Conservation (phyloP, 1,140 invertebrate species). For the Myzus persicae region DNA sequence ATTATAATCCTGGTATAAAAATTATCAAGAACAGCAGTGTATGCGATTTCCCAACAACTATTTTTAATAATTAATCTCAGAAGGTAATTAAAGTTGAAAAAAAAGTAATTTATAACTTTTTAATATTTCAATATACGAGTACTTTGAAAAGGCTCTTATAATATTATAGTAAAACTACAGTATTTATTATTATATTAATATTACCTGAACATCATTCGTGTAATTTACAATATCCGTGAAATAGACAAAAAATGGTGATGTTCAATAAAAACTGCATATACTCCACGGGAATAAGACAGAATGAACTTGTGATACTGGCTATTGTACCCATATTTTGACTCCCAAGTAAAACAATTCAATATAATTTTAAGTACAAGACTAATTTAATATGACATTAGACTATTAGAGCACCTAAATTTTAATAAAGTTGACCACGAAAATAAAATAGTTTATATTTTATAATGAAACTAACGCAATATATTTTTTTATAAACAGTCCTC, state of each 20-base stretch:
- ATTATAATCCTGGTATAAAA: neutral
- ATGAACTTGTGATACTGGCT: neutral
- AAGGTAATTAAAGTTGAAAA: neutral
- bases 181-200: neutral
- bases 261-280: neutral
- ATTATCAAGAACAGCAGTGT: neutral
- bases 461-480: neutral
- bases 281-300: neutral
- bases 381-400: neutral
- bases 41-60: neutral
- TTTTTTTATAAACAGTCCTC: conserved; percentile 20
- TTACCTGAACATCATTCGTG: too few species aligned
- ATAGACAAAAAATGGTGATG: neutral
- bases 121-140: neutral
- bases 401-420: too few species aligned
- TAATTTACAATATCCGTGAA: too few species aligned
- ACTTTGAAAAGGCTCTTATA: too few species aligned
- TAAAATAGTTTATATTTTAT: neutral
- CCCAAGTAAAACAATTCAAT: neutral
- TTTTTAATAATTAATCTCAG: neutral
- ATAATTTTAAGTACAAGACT: neutral
- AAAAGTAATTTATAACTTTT: neutral
- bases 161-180: too few species aligned
- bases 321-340: too few species aligned
- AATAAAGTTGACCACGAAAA: neutral